Conservation (phyloP, 2,888 invertebrate genomes). For the Melipona beecheii region DNA sequence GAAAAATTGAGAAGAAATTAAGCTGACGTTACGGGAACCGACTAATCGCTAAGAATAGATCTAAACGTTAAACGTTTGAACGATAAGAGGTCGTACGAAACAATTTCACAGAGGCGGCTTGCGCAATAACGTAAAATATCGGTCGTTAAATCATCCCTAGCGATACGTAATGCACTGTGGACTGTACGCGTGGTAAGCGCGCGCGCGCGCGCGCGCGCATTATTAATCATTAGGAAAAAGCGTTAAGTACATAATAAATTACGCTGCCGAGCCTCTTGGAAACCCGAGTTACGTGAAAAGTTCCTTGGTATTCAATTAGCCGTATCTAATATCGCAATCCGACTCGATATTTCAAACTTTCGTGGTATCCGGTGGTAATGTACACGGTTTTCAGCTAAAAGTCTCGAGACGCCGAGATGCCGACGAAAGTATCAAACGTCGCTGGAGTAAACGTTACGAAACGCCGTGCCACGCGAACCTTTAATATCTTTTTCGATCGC, state of each 20-base stretch:
- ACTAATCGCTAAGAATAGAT: constrained; percentile 23
- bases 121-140: constrained; percentile 45
- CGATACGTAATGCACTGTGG: constrained; percentile 7
- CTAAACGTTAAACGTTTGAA: not conserved
- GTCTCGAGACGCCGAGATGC: constrained; percentile 18
- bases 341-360: constrained; percentile 57
- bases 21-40: not conserved
- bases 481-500: constrained; percentile 42
- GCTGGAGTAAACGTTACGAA: constrained; percentile 40
- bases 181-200: not conserved
- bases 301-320: constrained; percentile 55
- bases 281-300: constrained; percentile 55
- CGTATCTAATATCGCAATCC: constrained; percentile 52
- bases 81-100: constrained; percentile 10
- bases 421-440: constrained; percentile 40
- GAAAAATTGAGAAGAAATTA: not conserved
- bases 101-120: constrained; percentile 35
- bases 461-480: constrained; percentile 30
- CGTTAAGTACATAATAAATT: constrained; percentile 61
- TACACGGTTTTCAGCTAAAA: constrained; percentile 15
- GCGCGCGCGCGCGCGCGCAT: constrained; percentile 24
- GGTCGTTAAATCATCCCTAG: constrained; percentile 46
- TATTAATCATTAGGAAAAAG: constrained; percentile 59
- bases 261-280: constrained; percentile 18
- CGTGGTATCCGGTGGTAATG: constrained; percentile 38